Evolutionary conservation across 2,113 vertebrate genomes (phyloP), one percentile per base, ranked within the genome.

Genomic region (Perognathus longimembris): DNA sequence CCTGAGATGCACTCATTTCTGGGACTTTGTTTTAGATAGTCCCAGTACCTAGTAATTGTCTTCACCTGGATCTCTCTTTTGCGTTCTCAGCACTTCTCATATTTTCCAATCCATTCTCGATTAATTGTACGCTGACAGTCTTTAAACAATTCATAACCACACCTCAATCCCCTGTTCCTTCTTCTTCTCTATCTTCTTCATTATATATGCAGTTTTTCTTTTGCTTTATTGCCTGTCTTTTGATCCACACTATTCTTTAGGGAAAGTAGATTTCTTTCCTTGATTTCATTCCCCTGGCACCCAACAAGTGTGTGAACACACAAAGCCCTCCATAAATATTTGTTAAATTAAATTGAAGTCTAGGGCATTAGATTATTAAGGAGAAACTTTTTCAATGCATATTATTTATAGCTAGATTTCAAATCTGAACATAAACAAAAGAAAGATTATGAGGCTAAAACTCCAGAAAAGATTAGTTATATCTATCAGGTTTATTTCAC

Each of bases 331-430:
- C 78, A 79, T 84, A 87, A 71, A 77, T 64, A 59, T 57, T 63
- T 81, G 54, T 85, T 90, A 22, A 57, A 21, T 80, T 82, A 42
- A 69, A 70, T n/a, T n/a, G 17, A 59, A 86, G 42, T 63, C 18
- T 59, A 67, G 5, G 10, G 77, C 70, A 6, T 80, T 42, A 54
- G 36, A 63, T 75, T 76, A n/a, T 7, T 61, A 54, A 42, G 26
- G 77, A 95, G 69, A 91, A 20, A 94, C 87, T 69, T 74, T 32
- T 73, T 93, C 38, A 71, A 74, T 45, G 79, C 24, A 54, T 69
- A 14, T 86, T 81, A 40, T 34, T 82, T 90, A 70, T 70, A 32
- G 30, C 93, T 95, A 92, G 66, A 90, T 50, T 54, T 96, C 64
- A 92, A 86, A 34, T 83, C 11, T 63, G 6, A 34, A 59, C 76